A percentile compares a stretch with the other conserved stretches of the same genome.
These are phyloP conservation scores for Macquaria australasica DNA, from an alignment of 2,113 vertebrate species.

Conservation along the genomic window DNA sequence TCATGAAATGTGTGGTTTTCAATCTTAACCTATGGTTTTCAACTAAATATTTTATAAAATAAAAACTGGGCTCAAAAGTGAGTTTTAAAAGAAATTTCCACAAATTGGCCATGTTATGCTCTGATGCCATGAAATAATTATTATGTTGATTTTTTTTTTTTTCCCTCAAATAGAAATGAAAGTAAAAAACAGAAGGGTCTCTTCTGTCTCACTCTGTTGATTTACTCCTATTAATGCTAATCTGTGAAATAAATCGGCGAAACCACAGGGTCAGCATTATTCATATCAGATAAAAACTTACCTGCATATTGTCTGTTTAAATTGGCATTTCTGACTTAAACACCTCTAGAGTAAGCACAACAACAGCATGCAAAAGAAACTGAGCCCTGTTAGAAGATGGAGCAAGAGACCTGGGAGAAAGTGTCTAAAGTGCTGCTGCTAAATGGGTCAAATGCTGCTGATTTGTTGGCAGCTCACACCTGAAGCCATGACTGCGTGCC, in stretches of 20 bases:
- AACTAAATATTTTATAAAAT: not conserved
- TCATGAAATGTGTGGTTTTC: not conserved
- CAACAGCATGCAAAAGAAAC: not conserved
- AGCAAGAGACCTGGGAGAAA: not conserved
- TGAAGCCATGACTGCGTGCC: slow-evolving; percentile 9
- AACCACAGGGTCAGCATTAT: slow-evolving; percentile 49
- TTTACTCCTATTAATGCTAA: slow-evolving; percentile 21
- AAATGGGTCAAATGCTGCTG: slow-evolving; percentile 54
- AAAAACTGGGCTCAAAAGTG: not conserved
- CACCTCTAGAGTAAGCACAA: slow-evolving; percentile 11
- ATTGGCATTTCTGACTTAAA: slow-evolving; percentile 6
- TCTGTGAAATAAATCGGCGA: slow-evolving; percentile 42
- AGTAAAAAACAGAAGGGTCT: not conserved
- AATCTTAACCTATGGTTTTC: not conserved
- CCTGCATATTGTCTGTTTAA: slow-evolving; percentile 21
- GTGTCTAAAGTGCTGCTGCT: slow-evolving; percentile 16
- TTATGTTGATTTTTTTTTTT: slow-evolving; percentile 9
- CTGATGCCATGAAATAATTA: not conserved
- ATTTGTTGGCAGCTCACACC: slow-evolving; percentile 49
- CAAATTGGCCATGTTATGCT: slow-evolving; percentile 4
- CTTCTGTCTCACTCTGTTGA: not conserved
- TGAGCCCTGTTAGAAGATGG: slow-evolving; percentile 1
- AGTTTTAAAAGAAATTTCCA: not conserved
- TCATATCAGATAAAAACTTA: slow-evolving; percentile 48
- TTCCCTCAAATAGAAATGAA: not conserved